A percentile compares a stretch with the other conserved stretches of the same genome.
phyloP scores from a whole-genome alignment of 2,113 vertebrate genomes.

The Hippoglossus stenolepis region DNA sequence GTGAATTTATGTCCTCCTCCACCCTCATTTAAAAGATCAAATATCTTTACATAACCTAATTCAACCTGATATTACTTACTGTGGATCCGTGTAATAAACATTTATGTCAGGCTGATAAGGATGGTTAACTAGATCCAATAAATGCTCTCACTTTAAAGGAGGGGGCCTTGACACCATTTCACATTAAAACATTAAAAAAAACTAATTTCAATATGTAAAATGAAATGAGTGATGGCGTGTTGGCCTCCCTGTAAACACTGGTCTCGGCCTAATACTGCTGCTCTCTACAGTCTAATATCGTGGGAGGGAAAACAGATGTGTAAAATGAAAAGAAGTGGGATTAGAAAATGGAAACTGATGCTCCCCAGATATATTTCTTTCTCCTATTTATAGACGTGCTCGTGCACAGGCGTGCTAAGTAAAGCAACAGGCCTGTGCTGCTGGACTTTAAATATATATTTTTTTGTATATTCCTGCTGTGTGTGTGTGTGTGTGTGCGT shows the following conservation, averaged over 20 bases:
- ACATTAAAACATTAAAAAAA: conserved; percentile 26
- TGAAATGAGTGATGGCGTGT: conserved; percentile 5
- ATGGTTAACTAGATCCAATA: conserved; percentile 46
- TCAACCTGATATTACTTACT: conserved; percentile 39
- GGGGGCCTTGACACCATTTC: conserved; percentile 1
- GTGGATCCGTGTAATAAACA: conserved; percentile 49
- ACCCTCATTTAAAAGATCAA: conserved; percentile 29
- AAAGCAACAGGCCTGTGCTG: conserved; percentile 45
- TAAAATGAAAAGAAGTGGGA: conserved; percentile 15
- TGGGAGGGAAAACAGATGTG: conserved; percentile 46
- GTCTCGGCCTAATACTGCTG: conserved; percentile 27
- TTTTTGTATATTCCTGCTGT: conserved; percentile 10
- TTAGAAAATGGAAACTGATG: conserved; percentile 24
- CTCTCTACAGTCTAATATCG: background rate
- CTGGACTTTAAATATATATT: conserved; percentile 5
- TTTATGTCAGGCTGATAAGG: conserved; percentile 29
- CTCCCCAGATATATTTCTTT: conserved; percentile 27
- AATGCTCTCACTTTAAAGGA: conserved; percentile 21
- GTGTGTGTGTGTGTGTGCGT: conserved; percentile 36
- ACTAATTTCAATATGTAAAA: conserved; percentile 5
- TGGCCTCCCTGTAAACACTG: conserved; percentile 48
- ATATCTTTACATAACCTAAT: conserved; percentile 44
- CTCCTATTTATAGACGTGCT: conserved; percentile 20
- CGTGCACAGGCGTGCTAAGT: conserved; percentile 15
- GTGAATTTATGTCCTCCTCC: conserved; percentile 9